Base-by-base conservation (phyloP, 2,113 vertebrate genomes). In the Sander lucioperca region DNA sequence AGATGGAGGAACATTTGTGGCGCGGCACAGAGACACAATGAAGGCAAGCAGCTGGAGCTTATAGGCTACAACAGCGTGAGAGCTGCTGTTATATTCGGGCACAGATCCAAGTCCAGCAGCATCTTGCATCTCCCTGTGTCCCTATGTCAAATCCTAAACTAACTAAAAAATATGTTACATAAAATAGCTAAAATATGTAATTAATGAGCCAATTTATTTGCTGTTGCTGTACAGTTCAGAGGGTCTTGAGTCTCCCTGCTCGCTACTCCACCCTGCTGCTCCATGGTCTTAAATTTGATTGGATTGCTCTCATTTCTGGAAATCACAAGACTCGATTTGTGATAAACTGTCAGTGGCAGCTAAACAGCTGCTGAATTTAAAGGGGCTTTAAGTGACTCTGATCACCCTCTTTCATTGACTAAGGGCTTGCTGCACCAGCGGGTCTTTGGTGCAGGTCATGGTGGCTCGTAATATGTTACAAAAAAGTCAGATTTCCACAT, bases 1-100 rank as follows among this genome's bases (percentile, higher is more conserved):
- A 94, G 93, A 95, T 88, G 94, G 96, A 87, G 93, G 94, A 96
- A 94, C 89, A 80, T 88, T 91, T 89, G 88, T 57, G 94, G 94
- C 78, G 7, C 69, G 81, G 84, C 81, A 13, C 83, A 79, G 88
- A 86, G 91, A 91, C 89, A 86, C 82, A 89, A 91, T 91, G 88
- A 91, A 91, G 86, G 84, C 89, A 59, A 88, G 77, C 88, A 88
- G 88, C 88, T 88, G 87, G 85, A 89, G 84, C 82, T 89, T 65
- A 80, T 70, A 65, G 86, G 80, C 69, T 53, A 48, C 85, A 67
- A 47, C 88, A 79, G 83, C 56, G 61, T 69, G 72, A 67, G 74
- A 80, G 79, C 81, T 65, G 77, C 89, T 70, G 80, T 76, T 65
- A 48, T 64, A 13, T 82, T 82, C 47, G 66, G 83, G 83, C 85